Evolutionary conservation across 2,888 invertebrate genomes (phyloP), one percentile per base, ranked within the genome.

Genomic region (Euzophera pinguis): DNA sequence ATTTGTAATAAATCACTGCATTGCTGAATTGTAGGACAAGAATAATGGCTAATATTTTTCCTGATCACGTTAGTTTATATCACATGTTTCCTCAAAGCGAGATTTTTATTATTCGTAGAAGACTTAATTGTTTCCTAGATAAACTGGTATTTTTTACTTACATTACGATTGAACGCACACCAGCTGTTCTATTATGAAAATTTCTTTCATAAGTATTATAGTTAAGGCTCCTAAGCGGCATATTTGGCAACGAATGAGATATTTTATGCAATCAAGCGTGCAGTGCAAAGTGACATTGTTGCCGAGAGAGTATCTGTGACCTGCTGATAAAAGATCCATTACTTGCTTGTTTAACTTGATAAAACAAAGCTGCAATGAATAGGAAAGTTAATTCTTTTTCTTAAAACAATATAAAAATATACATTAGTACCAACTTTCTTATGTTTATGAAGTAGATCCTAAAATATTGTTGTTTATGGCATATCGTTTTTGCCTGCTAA

Each of bases 231-330:
- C 22, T 22, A 22, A 45, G 10, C 14, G 8, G 12, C 47, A 35
- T 34, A 63, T 73, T 73, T 61, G 66, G 63, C 52, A 62, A 49
- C 57, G 54, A 69, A 71, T 73, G 74, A 73, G 69, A 75, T 75
- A 77, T 61, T 64, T 55, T 58, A 61, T 67, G 66, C 72, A 75
- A 62, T 71, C 71, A 67, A 71, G 69, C 71, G 69, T 73, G 70
- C 75, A 79, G 69, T 73, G 71, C 75, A 79, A 75, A 75, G 72
- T 81, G 73, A 81, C 79, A 73, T 79, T 82, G 75, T 72, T 66
- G 61, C 59, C 22, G 54, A 51, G 47, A 67, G 64, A 45, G 65
- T 68, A 70, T 67, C 62, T 69, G 61, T 70, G 69, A 69, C 65
- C 64, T 63, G 60, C 61, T 64, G 72, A 75, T 75, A 73, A 68